phyloP scores from a whole-genome alignment of 2,113 vertebrate species.

The Ophiodon elongatus region DNA sequence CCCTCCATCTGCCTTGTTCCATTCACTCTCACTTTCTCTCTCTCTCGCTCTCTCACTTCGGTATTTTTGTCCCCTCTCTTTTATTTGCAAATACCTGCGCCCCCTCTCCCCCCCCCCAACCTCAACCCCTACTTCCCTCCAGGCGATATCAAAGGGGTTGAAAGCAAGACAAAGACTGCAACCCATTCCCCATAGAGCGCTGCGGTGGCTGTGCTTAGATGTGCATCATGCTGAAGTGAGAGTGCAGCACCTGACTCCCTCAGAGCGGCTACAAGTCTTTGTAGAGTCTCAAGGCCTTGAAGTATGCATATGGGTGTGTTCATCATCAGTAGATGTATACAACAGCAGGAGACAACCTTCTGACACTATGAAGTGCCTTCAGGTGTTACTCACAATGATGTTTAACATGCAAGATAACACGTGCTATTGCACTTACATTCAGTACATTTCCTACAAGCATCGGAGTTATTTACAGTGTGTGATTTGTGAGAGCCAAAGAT shows the following conservation, averaged over 20 bases:
- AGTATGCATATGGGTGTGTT: constrained; percentile 53
- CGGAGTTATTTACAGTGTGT: constrained; percentile 14
- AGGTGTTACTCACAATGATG: constrained; percentile 44
- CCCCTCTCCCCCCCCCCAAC: neutral
- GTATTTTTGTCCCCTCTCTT: constrained; percentile 13
- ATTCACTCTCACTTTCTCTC: constrained; percentile 15
- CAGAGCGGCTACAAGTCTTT: constrained; percentile 59
- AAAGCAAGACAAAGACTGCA: constrained; percentile 73
- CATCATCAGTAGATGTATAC: constrained; percentile 58
- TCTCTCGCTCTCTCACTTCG: constrained; percentile 14
- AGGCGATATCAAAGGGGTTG: constrained; percentile 69
- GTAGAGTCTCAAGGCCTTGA: constrained; percentile 62
- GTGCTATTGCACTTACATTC: neutral
- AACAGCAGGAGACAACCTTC: constrained; percentile 53
- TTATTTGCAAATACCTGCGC: constrained; percentile 40
- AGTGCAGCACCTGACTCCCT: constrained; percentile 67
- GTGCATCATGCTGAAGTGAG: constrained; percentile 54
- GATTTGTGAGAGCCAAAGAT: constrained; percentile 15
- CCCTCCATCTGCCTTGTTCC: constrained; percentile 24
- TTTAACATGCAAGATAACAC: constrained; percentile 50
- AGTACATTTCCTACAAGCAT: constrained; percentile 27
- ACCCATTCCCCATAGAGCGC: constrained; percentile 50
- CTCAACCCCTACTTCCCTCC: constrained; percentile 35
- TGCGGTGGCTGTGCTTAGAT: constrained; percentile 44
- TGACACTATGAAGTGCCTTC: constrained; percentile 43